These are phyloP conservation scores for Archips crataeganus DNA, from an alignment of 2,888 invertebrate species.

Conservation along the genomic window DNA sequence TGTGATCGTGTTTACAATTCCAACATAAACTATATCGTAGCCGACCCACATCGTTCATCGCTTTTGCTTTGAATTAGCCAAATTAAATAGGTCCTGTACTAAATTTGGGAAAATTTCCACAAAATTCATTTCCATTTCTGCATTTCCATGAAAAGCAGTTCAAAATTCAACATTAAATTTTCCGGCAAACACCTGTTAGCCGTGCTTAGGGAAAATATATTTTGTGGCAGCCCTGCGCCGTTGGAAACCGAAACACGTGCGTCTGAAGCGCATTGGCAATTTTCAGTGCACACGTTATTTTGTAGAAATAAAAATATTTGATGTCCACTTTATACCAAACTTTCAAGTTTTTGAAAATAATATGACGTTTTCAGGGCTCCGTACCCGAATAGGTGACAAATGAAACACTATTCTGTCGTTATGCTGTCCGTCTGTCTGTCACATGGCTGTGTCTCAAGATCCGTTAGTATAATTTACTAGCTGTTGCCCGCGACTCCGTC, in stretches of 20 bases:
- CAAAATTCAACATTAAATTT: conserved; percentile 9
- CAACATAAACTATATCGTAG: not conserved
- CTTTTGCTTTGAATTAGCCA: not conserved
- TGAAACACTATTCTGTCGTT: no score
- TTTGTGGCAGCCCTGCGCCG: conserved; percentile 22
- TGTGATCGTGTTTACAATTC: not conserved
- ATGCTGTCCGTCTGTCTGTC: no score
- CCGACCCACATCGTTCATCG: not conserved
- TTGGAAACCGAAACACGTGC: conserved; percentile 30
- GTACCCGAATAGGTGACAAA: no score
- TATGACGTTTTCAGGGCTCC: not conserved
- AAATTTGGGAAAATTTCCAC: not conserved
- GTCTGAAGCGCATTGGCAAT: conserved; percentile 39
- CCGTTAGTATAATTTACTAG: no score
- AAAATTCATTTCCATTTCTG: not conserved
- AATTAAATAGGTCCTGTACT: not conserved
- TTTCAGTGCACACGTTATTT: conserved; percentile 33
- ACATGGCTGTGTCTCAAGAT: no score
- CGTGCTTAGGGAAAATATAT: conserved; percentile 8
- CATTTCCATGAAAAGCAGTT: not conserved
- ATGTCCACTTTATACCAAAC: conserved; percentile 14
- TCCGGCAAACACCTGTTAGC: conserved; percentile 9
- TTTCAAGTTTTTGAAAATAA: not conserved
- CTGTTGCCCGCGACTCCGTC: no score
- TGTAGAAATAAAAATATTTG: conserved; percentile 32